Conservation (phyloP, 2,113 vertebrate genomes). For the Pao palembangensis region DNA sequence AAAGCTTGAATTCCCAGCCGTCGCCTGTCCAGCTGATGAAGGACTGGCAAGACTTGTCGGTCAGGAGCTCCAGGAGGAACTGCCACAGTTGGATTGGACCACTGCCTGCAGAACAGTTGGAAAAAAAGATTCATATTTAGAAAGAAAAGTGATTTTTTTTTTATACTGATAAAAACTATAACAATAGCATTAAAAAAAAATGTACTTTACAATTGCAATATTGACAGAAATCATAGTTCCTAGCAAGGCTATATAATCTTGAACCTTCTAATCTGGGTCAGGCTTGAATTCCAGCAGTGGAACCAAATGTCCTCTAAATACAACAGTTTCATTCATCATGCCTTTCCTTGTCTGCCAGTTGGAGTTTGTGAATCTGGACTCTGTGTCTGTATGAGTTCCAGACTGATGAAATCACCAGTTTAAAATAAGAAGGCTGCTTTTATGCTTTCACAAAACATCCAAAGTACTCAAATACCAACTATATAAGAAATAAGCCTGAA, state of each 20-base stretch:
- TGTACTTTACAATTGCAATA: no score
- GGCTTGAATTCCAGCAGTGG: conserved; percentile 40
- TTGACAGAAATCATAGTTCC: no score
- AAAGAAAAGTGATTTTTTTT: conserved; percentile 3
- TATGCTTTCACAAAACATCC: conserved; percentile 42
- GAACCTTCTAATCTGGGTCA: conserved; percentile 56
- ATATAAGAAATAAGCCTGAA: conserved; percentile 20
- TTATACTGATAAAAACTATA: neutral
- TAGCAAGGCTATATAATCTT: neutral
- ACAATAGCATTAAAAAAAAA: no score
- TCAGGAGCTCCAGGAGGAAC: conserved; percentile 96
- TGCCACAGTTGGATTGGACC: conserved; percentile 99
- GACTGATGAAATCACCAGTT: conserved; percentile 67
- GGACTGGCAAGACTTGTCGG: conserved; percentile 98
- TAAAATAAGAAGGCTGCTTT: conserved; percentile 52
- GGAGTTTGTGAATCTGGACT: conserved; percentile 47
- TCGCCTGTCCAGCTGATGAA: conserved; percentile 99
- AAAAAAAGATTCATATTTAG: conserved; percentile 13
- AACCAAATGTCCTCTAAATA: conserved; percentile 55
- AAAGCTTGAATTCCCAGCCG: conserved; percentile 99
- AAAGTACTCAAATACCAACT: conserved; percentile 18
- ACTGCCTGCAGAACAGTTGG: conserved; percentile 80
- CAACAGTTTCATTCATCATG: conserved; percentile 61
- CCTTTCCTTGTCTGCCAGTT: conserved; percentile 53
- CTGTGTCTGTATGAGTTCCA: conserved; percentile 62